Evolutionary conservation across 2,113 vertebrate genomes (phyloP), one percentile per base, ranked within the genome.

Genomic region (Theristicus caerulescens): DNA sequence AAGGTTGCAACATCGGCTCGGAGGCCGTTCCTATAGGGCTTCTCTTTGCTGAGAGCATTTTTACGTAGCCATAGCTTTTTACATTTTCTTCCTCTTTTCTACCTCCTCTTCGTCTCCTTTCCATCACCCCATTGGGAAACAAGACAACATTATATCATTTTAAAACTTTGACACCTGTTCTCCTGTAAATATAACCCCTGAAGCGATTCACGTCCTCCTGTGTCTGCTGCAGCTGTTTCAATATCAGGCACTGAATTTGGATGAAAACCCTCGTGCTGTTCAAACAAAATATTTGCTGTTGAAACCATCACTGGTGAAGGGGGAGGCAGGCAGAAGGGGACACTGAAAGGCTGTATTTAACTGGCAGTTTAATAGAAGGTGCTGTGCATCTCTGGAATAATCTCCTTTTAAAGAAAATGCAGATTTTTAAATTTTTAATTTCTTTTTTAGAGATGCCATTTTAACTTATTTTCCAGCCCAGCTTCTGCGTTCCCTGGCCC

Each of bases 41-140:
- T 65, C 36, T 90, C 0, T 78, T 93, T 87, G 62, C 54, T 34
- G 12, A 64, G 52, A 82, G 44, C 10, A 6, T 71, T 88, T 92
- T 57, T 51, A 52, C 0, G 0, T 36, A 67, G 88, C 44, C 22
- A 9, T 32, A 66, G 66, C 65, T 59, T 85, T 92, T 70, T 32
- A 29, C 25, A 24, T 88, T 82, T 83, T 93, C 73, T 95, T 90
- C 93, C 83, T 87, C 65, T 93, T 78, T 91, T 91, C 44, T 87
- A 0, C 14, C 47, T 72, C 36, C 6, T 81, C 26, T 83, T 71
- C 59, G 26, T 65, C 42, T 89, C 36, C 4, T 78, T 86, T 91
- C 54, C 31, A 57, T 79, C 5, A 6, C 40, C 34, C 70, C 4
- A 2, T 13, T 51, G 32, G 64, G 46, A 76, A 65, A 59, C 24